These are phyloP conservation scores for Rhynchophorus ferrugineus DNA, from an alignment of 1,140 invertebrate genomes.

Conservation along the genomic window DNA sequence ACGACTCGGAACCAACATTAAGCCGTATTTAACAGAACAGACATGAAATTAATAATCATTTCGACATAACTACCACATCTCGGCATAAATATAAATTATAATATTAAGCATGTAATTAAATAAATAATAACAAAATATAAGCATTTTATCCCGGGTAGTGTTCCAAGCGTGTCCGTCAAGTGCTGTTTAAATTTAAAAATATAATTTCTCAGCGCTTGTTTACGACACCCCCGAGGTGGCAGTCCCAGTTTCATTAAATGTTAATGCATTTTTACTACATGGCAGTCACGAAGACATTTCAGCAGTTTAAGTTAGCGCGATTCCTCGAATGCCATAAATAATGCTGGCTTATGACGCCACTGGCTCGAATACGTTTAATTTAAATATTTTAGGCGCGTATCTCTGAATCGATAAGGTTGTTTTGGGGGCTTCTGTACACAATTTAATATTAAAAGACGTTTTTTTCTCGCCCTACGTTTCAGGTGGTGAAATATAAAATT, in stretches of 20 bases:
- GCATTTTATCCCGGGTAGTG: background rate
- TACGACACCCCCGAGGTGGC: background rate
- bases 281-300: constrained; percentile 1
- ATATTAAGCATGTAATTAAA: background rate
- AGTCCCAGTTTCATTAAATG: constrained; percentile 21
- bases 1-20: too few relatives aligned
- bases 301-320: background rate
- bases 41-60: too few relatives aligned
- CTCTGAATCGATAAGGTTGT: too few relatives aligned
- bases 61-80: too few relatives aligned
- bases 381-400: constrained; percentile 17
- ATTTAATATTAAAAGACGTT: too few relatives aligned
- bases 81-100: too few relatives aligned
- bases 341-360: constrained; percentile 9
- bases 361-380: constrained; percentile 11
- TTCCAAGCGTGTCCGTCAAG: background rate
- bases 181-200: background rate
- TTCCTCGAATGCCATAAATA: constrained; percentile 9
- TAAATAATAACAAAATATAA: background rate
- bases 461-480: too few relatives aligned
- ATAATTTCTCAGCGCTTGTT: background rate
- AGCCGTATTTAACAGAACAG: too few relatives aligned
- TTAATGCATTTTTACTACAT: constrained; percentile 26
- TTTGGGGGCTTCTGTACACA: too few relatives aligned
- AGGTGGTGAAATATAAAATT: too few relatives aligned